Evolutionary conservation across 2,888 invertebrate species (phyloP), one percentile per base, ranked within the genome.

Genomic region (Megamerina dolium): DNA sequence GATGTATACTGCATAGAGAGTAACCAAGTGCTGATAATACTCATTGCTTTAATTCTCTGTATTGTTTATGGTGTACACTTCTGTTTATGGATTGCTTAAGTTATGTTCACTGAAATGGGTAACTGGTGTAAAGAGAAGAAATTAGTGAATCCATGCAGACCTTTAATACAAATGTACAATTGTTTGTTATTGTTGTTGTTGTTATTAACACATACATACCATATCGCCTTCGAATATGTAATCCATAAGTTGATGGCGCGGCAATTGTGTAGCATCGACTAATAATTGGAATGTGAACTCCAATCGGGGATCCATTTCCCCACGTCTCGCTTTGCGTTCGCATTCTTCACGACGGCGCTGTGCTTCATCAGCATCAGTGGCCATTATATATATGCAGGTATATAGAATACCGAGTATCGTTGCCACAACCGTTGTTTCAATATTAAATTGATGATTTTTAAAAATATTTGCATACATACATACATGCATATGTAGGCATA

Each of bases 271-370:
- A 39, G 85, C 87, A 60, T 90, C 89, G 65, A 89, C 86, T 53
- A 91, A 76, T 37, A 90, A 78, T 66, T 91, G 90, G 73, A 91
- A 90, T 46, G 88, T 84, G 73, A 89, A 91, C 74, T 91, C 91
- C 77, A 91, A 73, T 49, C 91, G 78, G 61, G 90, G 89, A 73
- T 91, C 91, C 86, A 91, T 91, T 70, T 91, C 91, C 74, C 90
- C 91, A 45, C 91, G 77, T 43, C 91, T 78, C 12, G 89, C 89
- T 64, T 89, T 89, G 57, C 89, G 79, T 75, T 90, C 89, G 82
- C 89, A 89, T 87, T 90, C 89, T 81, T 90, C 89, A 48, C 89
- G 78, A 48, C 89, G 77, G 53, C 81, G 77, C 83, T 83, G 68
- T 55, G 68, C 65, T 63, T 72, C 72, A 46, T 70, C 70, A 51